phyloP scores from a whole-genome alignment of 1,140 invertebrate genomes.

The Himalopsyche phryganea region DNA sequence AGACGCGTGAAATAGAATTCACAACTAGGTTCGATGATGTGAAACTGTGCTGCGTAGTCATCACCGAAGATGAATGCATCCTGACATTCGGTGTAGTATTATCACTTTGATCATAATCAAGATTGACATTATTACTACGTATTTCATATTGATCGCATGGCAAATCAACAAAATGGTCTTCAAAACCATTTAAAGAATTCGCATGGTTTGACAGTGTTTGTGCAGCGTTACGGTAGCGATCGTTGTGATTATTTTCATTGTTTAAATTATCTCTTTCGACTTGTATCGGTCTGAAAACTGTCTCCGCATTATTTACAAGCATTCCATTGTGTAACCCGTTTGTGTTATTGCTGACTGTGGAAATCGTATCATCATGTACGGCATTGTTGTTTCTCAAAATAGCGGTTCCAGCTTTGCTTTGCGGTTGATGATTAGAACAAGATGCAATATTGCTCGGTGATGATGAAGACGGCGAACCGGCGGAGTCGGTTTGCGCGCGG shows the following conservation, averaged over 20 bases:
- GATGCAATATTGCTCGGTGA: constrained; percentile 1
- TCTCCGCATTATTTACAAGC: too few species aligned
- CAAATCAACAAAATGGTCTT: too few species aligned
- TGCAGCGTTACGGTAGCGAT: neutral
- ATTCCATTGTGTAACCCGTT: too few species aligned
- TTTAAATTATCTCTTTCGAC: constrained; percentile 6
- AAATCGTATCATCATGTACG: too few species aligned
- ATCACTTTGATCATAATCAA: too few species aligned
- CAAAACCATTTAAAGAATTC: too few species aligned
- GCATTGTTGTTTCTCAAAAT: too few species aligned
- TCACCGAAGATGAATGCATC: constrained; percentile 13
- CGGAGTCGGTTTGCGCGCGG: constrained; percentile 41
- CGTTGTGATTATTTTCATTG: neutral
- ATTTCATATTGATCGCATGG: too few species aligned
- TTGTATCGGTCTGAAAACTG: too few species aligned
- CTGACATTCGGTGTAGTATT: neutral
- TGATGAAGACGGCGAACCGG: constrained; percentile 32
- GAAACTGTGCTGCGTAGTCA: constrained; percentile 11
- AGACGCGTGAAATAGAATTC: constrained; percentile 14
- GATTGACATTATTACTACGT: too few species aligned
- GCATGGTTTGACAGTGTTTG: too few species aligned
- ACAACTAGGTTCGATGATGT: constrained; percentile 19
- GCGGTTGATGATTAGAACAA: constrained; percentile 8
- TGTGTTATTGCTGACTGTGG: too few species aligned
- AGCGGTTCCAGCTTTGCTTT: neutral